These are phyloP conservation scores for Hafferia zeledoni DNA, from an alignment of 2,797 vertebrate species.

Conservation along the genomic window DNA sequence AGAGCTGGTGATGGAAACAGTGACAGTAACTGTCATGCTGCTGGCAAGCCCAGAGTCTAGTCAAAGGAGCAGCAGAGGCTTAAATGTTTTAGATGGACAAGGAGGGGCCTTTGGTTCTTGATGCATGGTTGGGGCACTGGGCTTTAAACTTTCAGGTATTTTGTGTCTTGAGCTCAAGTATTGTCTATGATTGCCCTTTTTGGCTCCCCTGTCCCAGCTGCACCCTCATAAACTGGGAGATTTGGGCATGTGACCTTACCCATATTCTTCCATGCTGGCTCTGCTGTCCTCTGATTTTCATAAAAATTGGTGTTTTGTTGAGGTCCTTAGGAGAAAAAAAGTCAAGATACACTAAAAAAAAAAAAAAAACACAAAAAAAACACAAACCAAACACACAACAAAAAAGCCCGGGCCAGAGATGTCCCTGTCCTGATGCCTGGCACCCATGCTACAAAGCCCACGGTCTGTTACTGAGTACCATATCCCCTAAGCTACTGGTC, in stretches of 20 bases:
- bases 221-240: neutral
- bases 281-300: neutral
- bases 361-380: fast-evolving
- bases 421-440: neutral
- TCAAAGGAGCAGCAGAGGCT: neutral
- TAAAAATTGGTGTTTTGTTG: neutral
- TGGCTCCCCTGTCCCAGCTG: fast-evolving
- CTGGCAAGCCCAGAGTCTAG: neutral
- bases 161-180: neutral
- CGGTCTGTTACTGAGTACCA: neutral
- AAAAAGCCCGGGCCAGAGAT: fast-evolving
- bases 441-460: fast-evolving
- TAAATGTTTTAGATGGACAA: neutral
- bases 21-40: neutral
- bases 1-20: neutral
- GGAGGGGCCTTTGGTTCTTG: neutral
- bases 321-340: neutral
- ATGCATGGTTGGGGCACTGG: neutral
- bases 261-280: neutral
- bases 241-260: neutral
- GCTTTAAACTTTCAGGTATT: neutral
- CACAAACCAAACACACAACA: no score
- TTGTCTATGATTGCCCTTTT: neutral
- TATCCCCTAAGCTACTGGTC: neutral
- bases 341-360: neutral